A percentile compares a stretch with the other conserved stretches of the same genome.
Conservation (phyloP, 2,888 invertebrate species). For the Therioaphis trifolii region DNA sequence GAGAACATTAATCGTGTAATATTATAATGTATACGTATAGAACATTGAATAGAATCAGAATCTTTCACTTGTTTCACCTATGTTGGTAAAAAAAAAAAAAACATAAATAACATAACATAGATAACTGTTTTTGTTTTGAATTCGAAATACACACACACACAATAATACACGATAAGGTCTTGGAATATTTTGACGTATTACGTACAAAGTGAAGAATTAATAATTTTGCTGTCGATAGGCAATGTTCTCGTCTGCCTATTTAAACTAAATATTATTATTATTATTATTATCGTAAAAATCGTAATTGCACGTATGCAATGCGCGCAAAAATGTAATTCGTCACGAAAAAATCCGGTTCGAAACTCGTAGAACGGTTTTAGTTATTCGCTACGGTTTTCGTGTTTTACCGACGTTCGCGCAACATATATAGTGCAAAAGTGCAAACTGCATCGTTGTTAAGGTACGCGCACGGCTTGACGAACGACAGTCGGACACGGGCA, state of each 20-base stretch:
- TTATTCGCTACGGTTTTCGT: too few relatives aligned
- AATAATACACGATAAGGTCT: not conserved
- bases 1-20: constrained; percentile 38
- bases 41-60: constrained; percentile 24
- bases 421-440: too few relatives aligned
- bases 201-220: not conserved
- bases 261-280: not conserved
- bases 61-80: constrained; percentile 18
- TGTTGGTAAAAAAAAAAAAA: not conserved
- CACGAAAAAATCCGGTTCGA: too few relatives aligned
- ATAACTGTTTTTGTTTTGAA: constrained; percentile 32
- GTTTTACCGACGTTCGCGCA: too few relatives aligned
- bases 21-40: not conserved
- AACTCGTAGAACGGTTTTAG: too few relatives aligned
- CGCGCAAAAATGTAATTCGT: not conserved
- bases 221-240: not conserved
- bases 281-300: not conserved
- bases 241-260: not conserved
- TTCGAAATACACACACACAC: not conserved
- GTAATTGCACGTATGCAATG: not conserved
- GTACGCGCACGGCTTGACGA: too few relatives aligned
- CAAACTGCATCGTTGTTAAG: too few relatives aligned
- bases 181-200: constrained; percentile 20
- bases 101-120: constrained; percentile 20
- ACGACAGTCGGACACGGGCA: too few relatives aligned